Evolutionary conservation across 1,140 invertebrate species (phyloP), one percentile per base, ranked within the genome.

Genomic region (Hesperophylax magnus): DNA sequence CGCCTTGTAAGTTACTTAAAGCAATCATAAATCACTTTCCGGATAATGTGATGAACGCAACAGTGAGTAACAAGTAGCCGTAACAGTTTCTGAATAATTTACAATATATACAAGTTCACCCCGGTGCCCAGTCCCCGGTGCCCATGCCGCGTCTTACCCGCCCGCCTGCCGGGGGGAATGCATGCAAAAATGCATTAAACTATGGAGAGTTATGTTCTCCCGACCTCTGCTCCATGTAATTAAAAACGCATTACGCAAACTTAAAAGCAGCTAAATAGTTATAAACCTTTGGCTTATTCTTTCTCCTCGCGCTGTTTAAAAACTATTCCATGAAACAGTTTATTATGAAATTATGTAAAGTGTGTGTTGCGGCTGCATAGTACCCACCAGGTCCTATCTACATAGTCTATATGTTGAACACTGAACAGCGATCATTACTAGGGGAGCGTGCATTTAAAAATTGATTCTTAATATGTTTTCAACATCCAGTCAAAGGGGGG

Each of bases 201-300:
- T 56, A 24, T 20, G 22, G 71, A 74, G 47, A 53, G 39, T 47
- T 31, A 24, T 61, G 53, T 47, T n/a, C 14, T 39, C 80, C 27
- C 67, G 58, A 56, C 47, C 31, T 15, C 54, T 52, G 65, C 53
- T 72, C 69, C 27, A 18, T 61, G 27, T 67, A 82, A 79, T 82
- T 82, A 82, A 82, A 79, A 82, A 82, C 61, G 77, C 81, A 82
- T 82, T 79, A 82, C 47, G 60, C 56, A 27, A 78, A 81, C 75
- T 72, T 78, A 71, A 60, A 11, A 77, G 47, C 76, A 22, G 67
- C 75, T 76, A 76, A 76, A 76, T 78, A 53, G 76, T 77, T 53
- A 63, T 77, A 77, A 77, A 77, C 34, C 61, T 52, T 77, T 14
- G 27, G 17, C 24, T 60, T 27, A 65, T 9, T 52, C 15, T 77